Evolutionary conservation across 2,113 vertebrate species (phyloP).

Genomic region (Pelodiscus sinensis): DNA sequence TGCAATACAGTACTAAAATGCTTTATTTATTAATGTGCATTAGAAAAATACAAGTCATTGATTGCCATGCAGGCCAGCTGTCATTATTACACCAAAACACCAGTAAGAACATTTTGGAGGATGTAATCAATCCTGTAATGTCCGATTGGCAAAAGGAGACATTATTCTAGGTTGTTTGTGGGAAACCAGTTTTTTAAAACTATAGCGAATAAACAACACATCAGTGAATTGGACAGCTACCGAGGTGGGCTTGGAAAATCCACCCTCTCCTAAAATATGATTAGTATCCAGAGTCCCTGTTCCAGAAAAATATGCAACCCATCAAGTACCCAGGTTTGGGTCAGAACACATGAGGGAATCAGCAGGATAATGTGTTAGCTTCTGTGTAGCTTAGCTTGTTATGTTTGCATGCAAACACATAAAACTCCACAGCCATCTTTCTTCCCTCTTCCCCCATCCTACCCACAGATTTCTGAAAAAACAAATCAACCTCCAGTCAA

Average conservation of each 20-base stretch:
- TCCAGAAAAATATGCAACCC: too few relatives aligned
- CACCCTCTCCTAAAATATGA: too few relatives aligned
- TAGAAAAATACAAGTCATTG: not conserved
- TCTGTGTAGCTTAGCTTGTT: not conserved
- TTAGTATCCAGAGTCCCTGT: too few relatives aligned
- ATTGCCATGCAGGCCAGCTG: not conserved
- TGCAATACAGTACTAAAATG: not conserved
- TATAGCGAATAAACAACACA: too few relatives aligned
- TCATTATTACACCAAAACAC: not conserved
- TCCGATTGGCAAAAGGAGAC: too few relatives aligned
- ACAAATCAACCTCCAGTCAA: not conserved
- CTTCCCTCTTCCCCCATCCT: not conserved
- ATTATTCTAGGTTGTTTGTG: too few relatives aligned
- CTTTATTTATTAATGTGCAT: not conserved
- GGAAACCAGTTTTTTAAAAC: too few relatives aligned
- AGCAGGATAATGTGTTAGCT: not conserved
- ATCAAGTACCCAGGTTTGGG: not conserved
- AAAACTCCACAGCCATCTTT: not conserved
- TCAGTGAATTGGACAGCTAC: too few relatives aligned
- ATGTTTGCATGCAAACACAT: not conserved
- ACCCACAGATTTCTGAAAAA: not conserved
- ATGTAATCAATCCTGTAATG: too few relatives aligned
- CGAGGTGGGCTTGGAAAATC: too few relatives aligned
- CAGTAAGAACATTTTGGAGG: not conserved
- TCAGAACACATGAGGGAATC: not conserved